Percentiles rank a stretch among this genome's conserved stretches.
Conservation (phyloP, 2,888 invertebrate species). For the Epistrophella euchroma region DNA sequence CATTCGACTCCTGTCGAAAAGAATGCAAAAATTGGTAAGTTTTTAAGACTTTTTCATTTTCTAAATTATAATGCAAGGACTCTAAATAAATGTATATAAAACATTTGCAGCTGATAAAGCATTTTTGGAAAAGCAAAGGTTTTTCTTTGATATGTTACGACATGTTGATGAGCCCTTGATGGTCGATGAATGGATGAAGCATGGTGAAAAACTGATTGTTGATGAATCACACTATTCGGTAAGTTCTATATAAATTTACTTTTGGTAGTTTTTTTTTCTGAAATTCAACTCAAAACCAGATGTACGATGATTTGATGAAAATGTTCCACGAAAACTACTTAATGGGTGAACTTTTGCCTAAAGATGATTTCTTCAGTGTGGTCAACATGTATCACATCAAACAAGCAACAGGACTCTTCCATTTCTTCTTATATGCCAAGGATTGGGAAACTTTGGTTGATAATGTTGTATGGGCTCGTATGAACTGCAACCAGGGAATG, state of each 20-base stretch:
- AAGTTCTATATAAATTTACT: neutral
- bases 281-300: neutral
- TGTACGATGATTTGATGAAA: slow-evolving; percentile 40
- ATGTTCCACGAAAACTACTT: slow-evolving; percentile 85
- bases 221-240: slow-evolving; percentile 38
- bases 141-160: slow-evolving; percentile 79
- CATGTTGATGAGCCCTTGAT: slow-evolving; percentile 78
- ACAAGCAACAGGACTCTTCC: slow-evolving; percentile 86
- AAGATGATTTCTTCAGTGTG: slow-evolving; percentile 69
- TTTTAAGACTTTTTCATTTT: neutral
- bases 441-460: slow-evolving; percentile 88
- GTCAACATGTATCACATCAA: slow-evolving; percentile 80
- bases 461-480: slow-evolving; percentile 87
- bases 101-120: slow-evolving; percentile 77
- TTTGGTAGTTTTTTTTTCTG: neutral
- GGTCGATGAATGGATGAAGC: slow-evolving; percentile 77
- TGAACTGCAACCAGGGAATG: slow-evolving; percentile 86
- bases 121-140: slow-evolving; percentile 79
- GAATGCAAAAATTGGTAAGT: slow-evolving; percentile 40
- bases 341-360: slow-evolving; percentile 79
- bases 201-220: slow-evolving; percentile 36
- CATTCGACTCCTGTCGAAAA: slow-evolving; percentile 76
- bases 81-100: neutral
- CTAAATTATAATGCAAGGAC: neutral
- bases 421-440: slow-evolving; percentile 87